Base-by-base conservation (phyloP, 2,888 invertebrate species). In the Epinotia nisella region DNA sequence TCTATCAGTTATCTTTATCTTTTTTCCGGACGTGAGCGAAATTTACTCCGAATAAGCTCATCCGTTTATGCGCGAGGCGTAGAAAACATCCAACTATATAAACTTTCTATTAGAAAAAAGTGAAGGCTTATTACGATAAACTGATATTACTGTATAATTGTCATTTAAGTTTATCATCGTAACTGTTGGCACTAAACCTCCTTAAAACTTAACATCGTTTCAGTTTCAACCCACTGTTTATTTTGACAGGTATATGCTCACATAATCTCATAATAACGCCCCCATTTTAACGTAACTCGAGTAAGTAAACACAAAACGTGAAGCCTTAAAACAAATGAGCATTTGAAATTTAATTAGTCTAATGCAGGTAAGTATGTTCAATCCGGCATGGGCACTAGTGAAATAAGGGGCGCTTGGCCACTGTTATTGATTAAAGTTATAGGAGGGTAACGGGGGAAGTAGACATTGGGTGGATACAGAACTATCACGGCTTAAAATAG, bases 261-360 rank as follows among this genome's bases (percentile, higher is more conserved):
- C 55, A 45, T 72, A 72, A 72, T 72, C 72, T 68, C 67, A 62
- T 72, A 72, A 62, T 72, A 68, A 72, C 49, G 61, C 71, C 67
- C 66, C 65, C 17, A 53, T 67, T 62, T 51, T 45, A 56, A 24
- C 53, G 60, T 45, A 56, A 67, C 45, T 55, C 53, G 56, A 64
- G 61, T 19, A 60, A 74, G 67, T 68, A 74, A 71, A 71, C 62
- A 71, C 24, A 64, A 70, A 78, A 77, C 78, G 78, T 78, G 80
- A 83, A 81, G 82, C 81, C 65, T 68, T 71, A 83, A 35, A 83
- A 85, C 80, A 73, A 67, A 82, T 81, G 80, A 81, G 80, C 79
- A 81, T 81, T 82, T 81, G 81, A 82, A 83, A 84, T 84, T 86
- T 89, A 91, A 91, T 91, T 88, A 91, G 87, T 81, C 83, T 88